Conservation (phyloP, 2,113 vertebrate genomes). For the Thermophis baileyi region DNA sequence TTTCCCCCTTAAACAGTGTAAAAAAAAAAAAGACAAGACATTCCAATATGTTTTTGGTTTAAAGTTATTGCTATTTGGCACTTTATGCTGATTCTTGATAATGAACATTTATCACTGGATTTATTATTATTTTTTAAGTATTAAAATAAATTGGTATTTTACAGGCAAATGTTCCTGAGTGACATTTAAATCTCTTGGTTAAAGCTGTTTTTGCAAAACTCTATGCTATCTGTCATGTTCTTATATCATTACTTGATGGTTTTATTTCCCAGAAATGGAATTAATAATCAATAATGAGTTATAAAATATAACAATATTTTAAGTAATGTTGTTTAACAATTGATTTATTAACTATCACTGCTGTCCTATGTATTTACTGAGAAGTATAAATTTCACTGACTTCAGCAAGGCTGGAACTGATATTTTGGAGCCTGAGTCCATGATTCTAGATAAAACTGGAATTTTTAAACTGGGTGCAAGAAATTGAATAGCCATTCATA, state of each 20-base stretch:
- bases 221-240: conserved; percentile 27
- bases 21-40: conserved; percentile 59
- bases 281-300: neutral
- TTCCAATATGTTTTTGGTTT: conserved; percentile 79
- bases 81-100: conserved; percentile 97
- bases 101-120: conserved; percentile 99
- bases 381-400: neutral
- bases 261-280: neutral
- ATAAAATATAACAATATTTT: neutral
- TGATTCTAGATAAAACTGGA: neutral
- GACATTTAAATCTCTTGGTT: conserved; percentile 17
- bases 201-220: neutral
- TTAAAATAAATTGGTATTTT: conserved; percentile 94
- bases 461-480: neutral
- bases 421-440: neutral
- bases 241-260: neutral
- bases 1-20: conserved; percentile 60
- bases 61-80: conserved; percentile 93
- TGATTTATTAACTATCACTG: neutral
- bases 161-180: conserved; percentile 73
- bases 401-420: neutral
- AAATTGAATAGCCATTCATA: neutral
- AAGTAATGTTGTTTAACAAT: neutral
- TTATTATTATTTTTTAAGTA: conserved; percentile 77
- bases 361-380: neutral